Percentiles rank a stretch among this genome's conserved stretches.
Conservation (phyloP, 2,888 invertebrate genomes). For the Amphipoea oculea region DNA sequence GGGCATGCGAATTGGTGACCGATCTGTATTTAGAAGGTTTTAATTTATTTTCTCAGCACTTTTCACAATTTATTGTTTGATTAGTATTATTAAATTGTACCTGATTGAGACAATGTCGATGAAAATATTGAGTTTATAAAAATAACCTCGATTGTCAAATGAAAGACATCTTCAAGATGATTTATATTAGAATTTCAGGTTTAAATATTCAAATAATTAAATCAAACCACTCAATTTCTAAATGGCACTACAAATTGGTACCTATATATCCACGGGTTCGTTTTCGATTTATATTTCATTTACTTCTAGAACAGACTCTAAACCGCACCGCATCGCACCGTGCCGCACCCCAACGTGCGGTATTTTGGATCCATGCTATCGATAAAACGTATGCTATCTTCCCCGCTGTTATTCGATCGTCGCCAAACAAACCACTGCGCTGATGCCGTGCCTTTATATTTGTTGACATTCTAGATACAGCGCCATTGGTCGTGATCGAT, state of each 20-base stretch:
- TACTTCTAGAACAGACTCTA: neutral
- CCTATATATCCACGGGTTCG: neutral
- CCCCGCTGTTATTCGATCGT: constrained; percentile 21
- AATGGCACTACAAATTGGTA: neutral
- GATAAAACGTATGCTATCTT: constrained; percentile 23
- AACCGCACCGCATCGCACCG: neutral
- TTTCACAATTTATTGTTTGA: no score
- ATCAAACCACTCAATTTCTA: neutral
- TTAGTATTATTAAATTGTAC: no score
- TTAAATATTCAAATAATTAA: no score
- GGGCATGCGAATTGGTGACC: no score
- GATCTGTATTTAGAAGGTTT: no score
- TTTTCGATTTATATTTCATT: neutral
- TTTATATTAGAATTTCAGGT: neutral
- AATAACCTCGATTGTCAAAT: no score
- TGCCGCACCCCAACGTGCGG: no score
- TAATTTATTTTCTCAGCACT: no score
- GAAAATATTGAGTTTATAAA: no score
- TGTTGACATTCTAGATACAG: constrained; percentile 15
- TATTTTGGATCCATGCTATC: neutral
- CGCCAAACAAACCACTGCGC: constrained; percentile 37
- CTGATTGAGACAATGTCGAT: no score
- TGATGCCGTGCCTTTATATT: constrained; percentile 16
- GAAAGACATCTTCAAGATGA: neutral
- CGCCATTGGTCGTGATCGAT: constrained; percentile 3